Conservation (phyloP, 2,113 vertebrate genomes). For the Oreochromis niloticus region DNA sequence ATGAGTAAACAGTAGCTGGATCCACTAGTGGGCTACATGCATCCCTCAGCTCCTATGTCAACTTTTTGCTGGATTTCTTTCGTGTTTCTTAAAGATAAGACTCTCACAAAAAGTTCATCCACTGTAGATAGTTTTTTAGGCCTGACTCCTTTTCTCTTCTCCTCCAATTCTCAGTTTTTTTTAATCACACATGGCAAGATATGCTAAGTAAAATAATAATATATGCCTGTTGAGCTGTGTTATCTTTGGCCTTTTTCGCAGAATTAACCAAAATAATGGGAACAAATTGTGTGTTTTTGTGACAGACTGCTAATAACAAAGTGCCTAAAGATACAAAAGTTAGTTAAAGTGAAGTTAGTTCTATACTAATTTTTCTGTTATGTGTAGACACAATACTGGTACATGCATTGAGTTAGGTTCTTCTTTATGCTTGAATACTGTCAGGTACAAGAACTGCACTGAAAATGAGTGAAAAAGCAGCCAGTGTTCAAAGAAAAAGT, state of each 20-base stretch:
- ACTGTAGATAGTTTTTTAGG: not conserved
- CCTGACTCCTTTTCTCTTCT: not conserved
- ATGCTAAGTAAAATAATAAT: not conserved
- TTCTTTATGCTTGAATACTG: not conserved
- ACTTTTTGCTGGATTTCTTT: not conserved
- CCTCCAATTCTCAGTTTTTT: not conserved
- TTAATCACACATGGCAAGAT: not conserved
- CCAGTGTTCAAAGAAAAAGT: too few species aligned
- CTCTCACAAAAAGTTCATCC: not conserved
- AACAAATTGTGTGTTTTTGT: not conserved
- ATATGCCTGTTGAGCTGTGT: not conserved
- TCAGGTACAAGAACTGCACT: not conserved
- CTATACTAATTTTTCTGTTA: rapidly evolving
- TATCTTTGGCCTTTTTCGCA: not conserved
- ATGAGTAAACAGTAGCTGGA: not conserved
- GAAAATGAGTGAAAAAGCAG: not conserved
- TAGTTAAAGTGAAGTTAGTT: not conserved
- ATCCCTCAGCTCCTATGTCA: not conserved
- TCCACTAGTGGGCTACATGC: not conserved
- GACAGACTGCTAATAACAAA: not conserved
- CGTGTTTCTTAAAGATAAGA: not conserved
- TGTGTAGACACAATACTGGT: not conserved
- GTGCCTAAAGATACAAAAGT: not conserved
- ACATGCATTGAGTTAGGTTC: not conserved
- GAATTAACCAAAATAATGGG: rapidly evolving